These are phyloP conservation scores for Xiphias gladius DNA, from an alignment of 2,113 vertebrate genomes.

Conservation along the genomic window DNA sequence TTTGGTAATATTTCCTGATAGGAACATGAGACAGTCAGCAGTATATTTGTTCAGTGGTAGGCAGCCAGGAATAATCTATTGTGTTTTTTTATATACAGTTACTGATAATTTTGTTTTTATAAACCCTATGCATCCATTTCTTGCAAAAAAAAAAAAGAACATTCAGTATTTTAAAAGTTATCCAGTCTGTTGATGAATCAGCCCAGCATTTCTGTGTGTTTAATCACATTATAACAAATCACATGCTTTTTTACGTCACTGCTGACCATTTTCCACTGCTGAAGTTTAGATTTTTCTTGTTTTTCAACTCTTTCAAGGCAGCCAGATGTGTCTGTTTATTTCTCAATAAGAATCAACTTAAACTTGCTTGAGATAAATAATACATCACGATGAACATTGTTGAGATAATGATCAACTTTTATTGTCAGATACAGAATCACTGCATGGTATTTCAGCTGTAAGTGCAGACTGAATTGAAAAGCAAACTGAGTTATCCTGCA, in stretches of 20 bases:
- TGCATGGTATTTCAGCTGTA: not conserved
- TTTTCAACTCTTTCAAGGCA: not conserved
- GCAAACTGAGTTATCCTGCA: not conserved
- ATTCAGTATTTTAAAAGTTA: constrained; percentile 63
- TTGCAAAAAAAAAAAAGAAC: constrained; percentile 23
- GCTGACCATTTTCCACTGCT: not conserved
- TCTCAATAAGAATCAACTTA: not conserved
- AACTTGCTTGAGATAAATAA: not conserved
- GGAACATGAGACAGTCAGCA: not conserved
- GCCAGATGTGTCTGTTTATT: not conserved
- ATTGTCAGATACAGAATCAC: not conserved
- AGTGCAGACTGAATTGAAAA: not conserved
- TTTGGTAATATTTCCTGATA: constrained; percentile 43
- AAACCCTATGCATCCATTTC: constrained; percentile 52
- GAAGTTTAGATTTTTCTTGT: not conserved
- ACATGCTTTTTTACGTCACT: not conserved
- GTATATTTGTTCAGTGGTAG: constrained; percentile 47
- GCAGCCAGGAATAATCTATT: constrained; percentile 17
- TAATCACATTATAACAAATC: not conserved
- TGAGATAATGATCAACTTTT: not conserved
- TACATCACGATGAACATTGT: not conserved
- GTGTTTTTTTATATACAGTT: constrained; percentile 49
- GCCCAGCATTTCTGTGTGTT: constrained; percentile 45
- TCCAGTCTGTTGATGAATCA: constrained; percentile 13
- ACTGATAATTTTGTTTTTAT: constrained; percentile 45